Evolutionary conservation across 2,888 invertebrate species (phyloP).

Genomic region (Campaea margaritaria): DNA sequence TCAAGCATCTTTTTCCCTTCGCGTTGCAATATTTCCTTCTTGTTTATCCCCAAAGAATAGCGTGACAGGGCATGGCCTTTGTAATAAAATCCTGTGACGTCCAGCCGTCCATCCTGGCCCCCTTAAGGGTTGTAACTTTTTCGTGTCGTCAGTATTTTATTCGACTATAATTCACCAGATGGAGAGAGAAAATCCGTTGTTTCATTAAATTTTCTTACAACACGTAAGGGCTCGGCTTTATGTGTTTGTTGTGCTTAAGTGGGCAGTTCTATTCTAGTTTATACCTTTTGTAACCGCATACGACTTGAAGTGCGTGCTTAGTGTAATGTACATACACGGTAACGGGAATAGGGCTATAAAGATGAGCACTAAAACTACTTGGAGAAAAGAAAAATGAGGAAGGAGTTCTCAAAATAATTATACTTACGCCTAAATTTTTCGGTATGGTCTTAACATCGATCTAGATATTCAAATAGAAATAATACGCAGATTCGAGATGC

Average conservation of each 20-base stretch:
- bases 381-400: too few species aligned
- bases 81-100: constrained; percentile 77
- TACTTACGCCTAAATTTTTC: too few species aligned
- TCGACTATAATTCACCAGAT: constrained; percentile 70
- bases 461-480: too few species aligned
- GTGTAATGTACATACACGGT: constrained; percentile 18
- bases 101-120: constrained; percentile 52
- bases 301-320: constrained; percentile 26
- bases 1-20: constrained; percentile 48
- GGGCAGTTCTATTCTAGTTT: constrained; percentile 34
- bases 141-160: constrained; percentile 76
- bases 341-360: constrained; percentile 11
- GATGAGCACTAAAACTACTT: constrained; percentile 1
- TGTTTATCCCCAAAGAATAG: constrained; percentile 61
- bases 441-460: too few species aligned
- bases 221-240: constrained; percentile 53
- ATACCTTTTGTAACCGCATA: constrained; percentile 35
- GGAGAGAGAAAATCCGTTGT: constrained; percentile 62
- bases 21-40: constrained; percentile 60
- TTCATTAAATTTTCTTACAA: constrained; percentile 63
- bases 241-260: constrained; percentile 41
- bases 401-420: too few species aligned
- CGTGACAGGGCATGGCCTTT: constrained; percentile 62
- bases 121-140: constrained; percentile 76
- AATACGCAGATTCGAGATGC: too few species aligned